Conservation (phyloP, 2,888 invertebrate species). For the Mesoligia furuncula region DNA sequence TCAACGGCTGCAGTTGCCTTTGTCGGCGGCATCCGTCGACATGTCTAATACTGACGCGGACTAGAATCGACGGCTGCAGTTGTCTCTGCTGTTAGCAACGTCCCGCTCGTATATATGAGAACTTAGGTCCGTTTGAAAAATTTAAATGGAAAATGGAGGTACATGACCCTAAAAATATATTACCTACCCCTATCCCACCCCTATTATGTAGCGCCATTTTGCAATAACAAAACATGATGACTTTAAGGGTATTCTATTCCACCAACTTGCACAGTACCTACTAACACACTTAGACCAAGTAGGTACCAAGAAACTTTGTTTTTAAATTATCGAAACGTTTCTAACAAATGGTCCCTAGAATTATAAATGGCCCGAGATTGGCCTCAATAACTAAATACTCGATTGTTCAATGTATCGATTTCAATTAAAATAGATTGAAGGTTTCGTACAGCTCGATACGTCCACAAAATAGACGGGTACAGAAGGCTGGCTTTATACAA, state of each 20-base stretch:
- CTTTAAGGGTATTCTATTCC: background rate
- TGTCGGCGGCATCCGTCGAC: no score
- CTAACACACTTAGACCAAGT: background rate
- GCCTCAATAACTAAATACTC: conserved; percentile 52
- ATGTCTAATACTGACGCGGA: no score
- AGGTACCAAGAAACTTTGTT: conserved; percentile 2
- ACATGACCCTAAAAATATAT: no score
- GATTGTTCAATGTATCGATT: conserved; percentile 56
- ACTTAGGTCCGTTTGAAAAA: no score
- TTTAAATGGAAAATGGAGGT: no score
- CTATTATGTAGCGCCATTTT: background rate
- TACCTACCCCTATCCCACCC: no score
- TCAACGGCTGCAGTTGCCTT: no score
- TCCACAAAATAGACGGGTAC: background rate
- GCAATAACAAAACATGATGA: background rate
- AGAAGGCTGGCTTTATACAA: background rate
- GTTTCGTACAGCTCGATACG: conserved; percentile 13
- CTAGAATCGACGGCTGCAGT: no score
- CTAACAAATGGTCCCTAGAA: background rate
- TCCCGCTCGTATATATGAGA: no score
- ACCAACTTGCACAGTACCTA: no score
- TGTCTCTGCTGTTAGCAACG: no score
- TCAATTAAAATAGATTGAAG: conserved; percentile 53
- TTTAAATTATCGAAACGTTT: background rate
- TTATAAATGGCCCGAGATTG: conserved; percentile 41